Percentiles rank a stretch among this genome's conserved stretches.
Evolutionary conservation across 2,888 invertebrate species (phyloP).

Genomic region (Spisula solida): DNA sequence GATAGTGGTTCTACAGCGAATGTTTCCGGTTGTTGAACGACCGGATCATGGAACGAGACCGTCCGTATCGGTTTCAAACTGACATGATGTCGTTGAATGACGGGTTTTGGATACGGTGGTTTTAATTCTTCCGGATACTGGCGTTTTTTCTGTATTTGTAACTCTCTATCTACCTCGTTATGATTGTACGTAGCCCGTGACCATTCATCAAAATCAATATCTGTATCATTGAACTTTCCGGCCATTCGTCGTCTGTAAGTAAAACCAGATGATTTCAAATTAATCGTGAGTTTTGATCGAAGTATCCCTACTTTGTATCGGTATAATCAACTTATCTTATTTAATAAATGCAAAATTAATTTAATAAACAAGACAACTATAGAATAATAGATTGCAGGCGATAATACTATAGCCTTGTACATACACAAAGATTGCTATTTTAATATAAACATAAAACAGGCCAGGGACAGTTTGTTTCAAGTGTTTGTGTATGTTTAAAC

Average conservation of each 20-base stretch:
- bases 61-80: conserved; percentile 37
- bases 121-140: conserved; percentile 77
- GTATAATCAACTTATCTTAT: too few species aligned
- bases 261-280: neutral
- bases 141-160: conserved; percentile 80
- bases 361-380: too few species aligned
- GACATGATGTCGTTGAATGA: conserved; percentile 26
- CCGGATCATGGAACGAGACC: conserved; percentile 62
- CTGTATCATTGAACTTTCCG: conserved; percentile 75
- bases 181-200: conserved; percentile 69
- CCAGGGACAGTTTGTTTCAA: neutral
- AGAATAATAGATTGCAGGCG: too few species aligned
- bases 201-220: conserved; percentile 80
- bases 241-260: conserved; percentile 77
- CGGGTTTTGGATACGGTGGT: conserved; percentile 77
- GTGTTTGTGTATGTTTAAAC: too few species aligned
- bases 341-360: too few species aligned
- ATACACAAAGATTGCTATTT: too few species aligned
- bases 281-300: neutral
- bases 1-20: conserved; percentile 52
- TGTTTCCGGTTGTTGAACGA: conserved; percentile 39
- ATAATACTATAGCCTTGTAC: too few species aligned
- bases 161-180: conserved; percentile 76
- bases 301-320: too few species aligned
- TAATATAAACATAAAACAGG: too few species aligned